A percentile compares a stretch with the other conserved stretches of the same genome.
phyloP scores from a whole-genome alignment of 2,888 invertebrate species.

The Hypselothyrea guttata region DNA sequence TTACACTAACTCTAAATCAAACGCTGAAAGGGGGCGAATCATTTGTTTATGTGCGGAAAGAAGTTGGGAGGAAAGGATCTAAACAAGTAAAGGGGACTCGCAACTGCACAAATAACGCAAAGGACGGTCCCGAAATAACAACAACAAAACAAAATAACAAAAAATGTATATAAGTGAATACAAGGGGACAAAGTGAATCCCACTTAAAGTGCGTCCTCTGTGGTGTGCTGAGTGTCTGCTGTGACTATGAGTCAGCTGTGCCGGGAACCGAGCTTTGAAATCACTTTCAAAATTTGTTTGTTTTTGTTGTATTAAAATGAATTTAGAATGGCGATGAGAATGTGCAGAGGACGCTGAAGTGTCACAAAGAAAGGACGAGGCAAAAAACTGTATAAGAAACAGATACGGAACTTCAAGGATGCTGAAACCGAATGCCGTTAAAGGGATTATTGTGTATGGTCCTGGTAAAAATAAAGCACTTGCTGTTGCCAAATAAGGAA shows the following conservation, averaged over 20 bases:
- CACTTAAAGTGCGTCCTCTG: conserved; percentile 23
- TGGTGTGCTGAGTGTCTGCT: conserved; percentile 32
- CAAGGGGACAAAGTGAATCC: conserved; percentile 32
- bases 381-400: conserved; percentile 13
- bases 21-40: conserved; percentile 3
- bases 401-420: conserved; percentile 22
- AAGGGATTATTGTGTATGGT: conserved; percentile 69
- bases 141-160: not conserved
- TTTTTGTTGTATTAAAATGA: conserved; percentile 50
- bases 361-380: conserved; percentile 13
- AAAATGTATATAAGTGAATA: conserved; percentile 1
- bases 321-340: conserved; percentile 38
- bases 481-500: conserved; percentile 12
- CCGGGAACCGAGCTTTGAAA: conserved; percentile 27
- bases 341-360: conserved; percentile 35
- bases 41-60: conserved; percentile 29
- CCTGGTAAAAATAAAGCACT: not conserved
- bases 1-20: conserved; percentile 6
- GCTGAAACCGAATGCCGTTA: conserved; percentile 45
- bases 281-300: conserved; percentile 61
- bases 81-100: conserved; percentile 8
- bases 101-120: conserved; percentile 35
- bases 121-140: conserved; percentile 2
- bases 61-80: conserved; percentile 12
- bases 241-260: not conserved